phyloP scores from a whole-genome alignment of 2,888 invertebrate genomes.

The Aleiodes leptofemur region DNA sequence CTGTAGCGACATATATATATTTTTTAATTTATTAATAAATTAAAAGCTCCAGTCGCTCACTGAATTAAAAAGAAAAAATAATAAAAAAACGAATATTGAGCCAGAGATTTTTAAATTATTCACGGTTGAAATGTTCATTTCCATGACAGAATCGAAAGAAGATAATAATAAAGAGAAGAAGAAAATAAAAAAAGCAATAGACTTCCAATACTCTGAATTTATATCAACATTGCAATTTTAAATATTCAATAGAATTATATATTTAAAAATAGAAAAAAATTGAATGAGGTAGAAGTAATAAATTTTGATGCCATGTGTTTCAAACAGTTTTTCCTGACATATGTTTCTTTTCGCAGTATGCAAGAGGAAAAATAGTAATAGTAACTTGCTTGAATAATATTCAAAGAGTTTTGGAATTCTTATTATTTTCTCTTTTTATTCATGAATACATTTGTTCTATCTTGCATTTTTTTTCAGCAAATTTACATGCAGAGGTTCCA shows the following conservation, averaged over 20 bases:
- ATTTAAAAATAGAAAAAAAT: too few species aligned
- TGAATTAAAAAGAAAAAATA: background rate
- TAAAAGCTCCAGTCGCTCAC: slow-evolving; percentile 7
- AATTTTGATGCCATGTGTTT: slow-evolving; percentile 31
- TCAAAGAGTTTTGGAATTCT: background rate
- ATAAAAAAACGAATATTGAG: slow-evolving; percentile 10
- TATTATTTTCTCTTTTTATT: slow-evolving; percentile 15
- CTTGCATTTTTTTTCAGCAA: slow-evolving; percentile 11
- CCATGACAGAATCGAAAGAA: too few species aligned
- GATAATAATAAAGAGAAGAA: too few species aligned
- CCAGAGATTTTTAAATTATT: slow-evolving; percentile 48
- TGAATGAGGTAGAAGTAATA: too few species aligned
- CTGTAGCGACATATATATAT: slow-evolving; percentile 35
- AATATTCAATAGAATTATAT: too few species aligned
- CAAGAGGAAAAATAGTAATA: background rate
- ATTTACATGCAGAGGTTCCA: slow-evolving; percentile 23
- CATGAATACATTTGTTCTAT: slow-evolving; percentile 14
- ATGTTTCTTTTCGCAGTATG: slow-evolving; percentile 30
- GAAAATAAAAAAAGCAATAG: too few species aligned
- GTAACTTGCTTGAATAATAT: background rate
- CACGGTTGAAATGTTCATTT: slow-evolving; percentile 17
- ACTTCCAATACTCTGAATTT: too few species aligned
- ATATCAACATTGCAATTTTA: too few species aligned
- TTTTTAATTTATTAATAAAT: slow-evolving; percentile 53
- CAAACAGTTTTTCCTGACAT: background rate